phyloP scores from a whole-genome alignment of 2,113 vertebrate species.

The Datnioides undecimradiatus region DNA sequence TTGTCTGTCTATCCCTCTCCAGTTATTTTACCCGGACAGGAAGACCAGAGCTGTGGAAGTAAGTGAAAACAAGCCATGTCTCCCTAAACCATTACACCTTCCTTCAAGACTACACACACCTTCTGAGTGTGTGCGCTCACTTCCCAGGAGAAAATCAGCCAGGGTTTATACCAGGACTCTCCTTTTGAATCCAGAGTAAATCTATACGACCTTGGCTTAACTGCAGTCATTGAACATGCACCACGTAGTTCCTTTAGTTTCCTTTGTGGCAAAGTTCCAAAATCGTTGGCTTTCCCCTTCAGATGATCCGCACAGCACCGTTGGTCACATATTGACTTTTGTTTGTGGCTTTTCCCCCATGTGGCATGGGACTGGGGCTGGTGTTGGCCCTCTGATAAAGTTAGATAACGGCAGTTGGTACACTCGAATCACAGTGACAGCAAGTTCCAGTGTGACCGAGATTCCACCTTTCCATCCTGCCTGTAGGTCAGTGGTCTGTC shows the following conservation, averaged over 20 bases:
- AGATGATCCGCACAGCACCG: background rate
- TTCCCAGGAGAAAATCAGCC: background rate
- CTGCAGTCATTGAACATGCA: background rate
- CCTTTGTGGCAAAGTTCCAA: background rate
- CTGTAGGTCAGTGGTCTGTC: background rate
- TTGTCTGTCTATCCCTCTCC: slow-evolving; percentile 16
- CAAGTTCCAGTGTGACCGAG: background rate
- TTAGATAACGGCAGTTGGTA: slow-evolving; percentile 10
- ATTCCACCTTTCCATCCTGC: background rate
- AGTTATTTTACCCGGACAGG: slow-evolving; percentile 92
- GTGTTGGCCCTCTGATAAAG: background rate
- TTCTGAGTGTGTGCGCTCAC: background rate
- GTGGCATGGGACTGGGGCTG: background rate
- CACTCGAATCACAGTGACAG: no score
- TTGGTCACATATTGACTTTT: slow-evolving; percentile 14
- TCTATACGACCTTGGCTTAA: background rate
- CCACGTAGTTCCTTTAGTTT: background rate
- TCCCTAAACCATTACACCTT: background rate
- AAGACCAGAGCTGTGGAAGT: slow-evolving; percentile 91
- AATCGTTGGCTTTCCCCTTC: background rate
- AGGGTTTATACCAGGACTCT: background rate
- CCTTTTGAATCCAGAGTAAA: background rate
- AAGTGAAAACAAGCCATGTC: slow-evolving; percentile 58
- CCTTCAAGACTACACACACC: background rate
- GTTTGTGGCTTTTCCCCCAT: background rate